phyloP scores from a whole-genome alignment of 2,888 invertebrate genomes.

The Volucella inflata region DNA sequence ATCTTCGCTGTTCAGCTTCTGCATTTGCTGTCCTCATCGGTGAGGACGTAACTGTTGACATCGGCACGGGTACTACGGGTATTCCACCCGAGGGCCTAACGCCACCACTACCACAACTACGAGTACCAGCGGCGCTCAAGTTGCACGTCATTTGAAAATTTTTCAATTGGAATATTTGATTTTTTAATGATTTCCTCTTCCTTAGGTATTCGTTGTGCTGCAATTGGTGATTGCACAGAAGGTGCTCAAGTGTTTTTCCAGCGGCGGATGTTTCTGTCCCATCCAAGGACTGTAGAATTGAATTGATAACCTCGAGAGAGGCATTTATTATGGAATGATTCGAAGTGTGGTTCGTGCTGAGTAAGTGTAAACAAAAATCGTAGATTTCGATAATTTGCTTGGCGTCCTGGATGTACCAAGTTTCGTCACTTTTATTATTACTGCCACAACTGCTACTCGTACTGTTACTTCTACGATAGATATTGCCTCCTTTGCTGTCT shows the following conservation, averaged over 20 bases:
- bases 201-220: constrained; percentile 83
- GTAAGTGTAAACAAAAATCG: constrained; percentile 90
- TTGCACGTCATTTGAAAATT: constrained; percentile 80
- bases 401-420: constrained; percentile 77
- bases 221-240: constrained; percentile 82
- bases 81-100: constrained; percentile 1
- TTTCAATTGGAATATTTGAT: constrained; percentile 84
- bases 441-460: constrained; percentile 16
- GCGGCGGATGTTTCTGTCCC: constrained; percentile 76
- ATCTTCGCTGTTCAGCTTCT: constrained; percentile 46
- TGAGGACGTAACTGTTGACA: constrained; percentile 49
- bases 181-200: constrained; percentile 84
- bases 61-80: constrained; percentile 10
- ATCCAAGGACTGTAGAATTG: constrained; percentile 81
- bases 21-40: constrained; percentile 9
- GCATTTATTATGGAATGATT: constrained; percentile 96
- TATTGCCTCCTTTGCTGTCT: constrained; percentile 39
- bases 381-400: constrained; percentile 87
- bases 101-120: constrained; percentile 44
- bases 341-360: constrained; percentile 87
- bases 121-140: constrained; percentile 58
- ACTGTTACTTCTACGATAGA: constrained; percentile 35
- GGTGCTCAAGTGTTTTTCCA: constrained; percentile 80
- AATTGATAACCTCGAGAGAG: constrained; percentile 88
- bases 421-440: constrained; percentile 53